A percentile compares a stretch with the other conserved stretches of the same genome.
Evolutionary conservation across 2,888 invertebrate species (phyloP).

Genomic region (Anodontia alba): DNA sequence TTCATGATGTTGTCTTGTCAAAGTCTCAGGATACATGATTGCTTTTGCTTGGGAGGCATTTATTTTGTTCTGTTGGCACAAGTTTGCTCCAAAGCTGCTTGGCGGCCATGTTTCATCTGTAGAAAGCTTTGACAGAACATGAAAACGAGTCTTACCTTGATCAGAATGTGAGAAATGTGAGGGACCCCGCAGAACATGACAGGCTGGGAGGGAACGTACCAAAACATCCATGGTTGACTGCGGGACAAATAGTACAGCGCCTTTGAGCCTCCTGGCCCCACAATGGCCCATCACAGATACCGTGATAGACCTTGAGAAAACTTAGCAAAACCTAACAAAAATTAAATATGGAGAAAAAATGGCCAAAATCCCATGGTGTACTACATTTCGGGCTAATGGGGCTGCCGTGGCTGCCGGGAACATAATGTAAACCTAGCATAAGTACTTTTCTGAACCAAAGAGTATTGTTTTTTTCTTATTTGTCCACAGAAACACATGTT

Average conservation of each 20-base stretch:
- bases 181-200: background rate
- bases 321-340: background rate
- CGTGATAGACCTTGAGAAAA: background rate
- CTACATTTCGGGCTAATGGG: background rate
- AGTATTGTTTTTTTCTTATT: too few relatives aligned
- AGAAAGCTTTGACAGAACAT: background rate
- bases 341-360: background rate
- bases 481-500: too few relatives aligned
- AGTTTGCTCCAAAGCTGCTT: background rate
- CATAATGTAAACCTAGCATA: background rate
- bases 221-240: background rate
- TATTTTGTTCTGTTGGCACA: background rate
- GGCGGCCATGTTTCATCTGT: background rate
- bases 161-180: background rate
- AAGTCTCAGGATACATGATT: background rate
- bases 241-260: background rate
- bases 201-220: conserved; percentile 1
- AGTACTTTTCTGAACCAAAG: too few relatives aligned
- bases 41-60: background rate
- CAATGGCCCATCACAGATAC: background rate
- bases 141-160: background rate
- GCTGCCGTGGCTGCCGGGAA: background rate
- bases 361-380: background rate
- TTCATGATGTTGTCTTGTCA: background rate
- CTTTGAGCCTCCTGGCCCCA: background rate